phyloP scores from a whole-genome alignment of 1,140 invertebrate species.

The Dolichoris vasculosae region DNA sequence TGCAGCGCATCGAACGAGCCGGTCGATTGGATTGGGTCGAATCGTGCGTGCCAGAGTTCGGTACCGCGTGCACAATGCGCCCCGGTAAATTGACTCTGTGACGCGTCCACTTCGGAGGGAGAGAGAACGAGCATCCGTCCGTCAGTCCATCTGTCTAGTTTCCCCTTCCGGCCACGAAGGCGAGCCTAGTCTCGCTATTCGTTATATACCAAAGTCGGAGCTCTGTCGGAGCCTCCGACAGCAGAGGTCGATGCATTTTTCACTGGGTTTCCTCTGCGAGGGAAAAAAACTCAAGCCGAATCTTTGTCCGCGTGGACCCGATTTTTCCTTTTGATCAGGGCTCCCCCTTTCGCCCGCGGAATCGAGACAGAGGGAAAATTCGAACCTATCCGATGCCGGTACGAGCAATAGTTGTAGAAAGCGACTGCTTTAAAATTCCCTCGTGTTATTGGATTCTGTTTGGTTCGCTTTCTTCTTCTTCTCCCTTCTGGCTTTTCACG shows the following conservation, averaged over 20 bases:
- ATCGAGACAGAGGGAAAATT: neutral
- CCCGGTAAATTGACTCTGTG: conserved; percentile 40
- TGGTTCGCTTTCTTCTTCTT: neutral
- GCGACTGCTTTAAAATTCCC: conserved; percentile 34
- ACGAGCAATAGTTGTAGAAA: neutral
- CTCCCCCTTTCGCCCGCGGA: neutral
- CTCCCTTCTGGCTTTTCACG: neutral
- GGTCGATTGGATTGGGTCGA: conserved; percentile 25
- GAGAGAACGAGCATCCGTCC: neutral
- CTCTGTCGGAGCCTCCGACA: neutral
- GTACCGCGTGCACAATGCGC: conserved; percentile 8
- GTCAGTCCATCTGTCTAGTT: neutral
- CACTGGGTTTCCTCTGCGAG: neutral
- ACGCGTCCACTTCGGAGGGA: conserved; percentile 6
- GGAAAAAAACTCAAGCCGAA: neutral
- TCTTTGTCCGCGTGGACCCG: neutral
- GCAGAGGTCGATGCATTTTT: neutral
- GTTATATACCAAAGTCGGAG: too few relatives aligned
- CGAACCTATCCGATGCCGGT: neutral
- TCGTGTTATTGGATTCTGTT: conserved; percentile 45
- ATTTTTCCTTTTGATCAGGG: neutral
- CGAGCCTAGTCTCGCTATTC: neutral
- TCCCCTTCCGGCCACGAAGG: neutral
- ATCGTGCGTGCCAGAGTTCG: neutral
- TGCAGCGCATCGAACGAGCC: neutral